Evolutionary conservation across 2,888 invertebrate genomes (phyloP).

Genomic region (Epinotia nisella): DNA sequence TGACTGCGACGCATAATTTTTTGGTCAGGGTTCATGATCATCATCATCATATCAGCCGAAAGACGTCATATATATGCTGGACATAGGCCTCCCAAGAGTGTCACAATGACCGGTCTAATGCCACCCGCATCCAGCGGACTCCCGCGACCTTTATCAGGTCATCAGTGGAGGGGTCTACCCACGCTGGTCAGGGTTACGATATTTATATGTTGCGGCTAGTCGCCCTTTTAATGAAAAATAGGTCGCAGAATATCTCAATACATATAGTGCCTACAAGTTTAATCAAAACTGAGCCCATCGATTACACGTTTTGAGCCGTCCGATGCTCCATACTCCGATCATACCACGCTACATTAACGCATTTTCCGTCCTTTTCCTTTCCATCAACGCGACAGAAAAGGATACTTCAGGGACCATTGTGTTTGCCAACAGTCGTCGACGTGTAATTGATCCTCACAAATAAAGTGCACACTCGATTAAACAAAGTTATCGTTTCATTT

Average conservation of each 20-base stretch:
- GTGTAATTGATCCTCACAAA: constrained; percentile 22
- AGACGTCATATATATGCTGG: too few species aligned
- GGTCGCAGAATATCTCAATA: not conserved
- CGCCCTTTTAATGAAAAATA: not conserved
- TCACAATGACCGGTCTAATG: too few species aligned
- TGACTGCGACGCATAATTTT: too few species aligned
- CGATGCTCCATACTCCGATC: not conserved
- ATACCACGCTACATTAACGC: not conserved
- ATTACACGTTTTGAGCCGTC: constrained; percentile 12
- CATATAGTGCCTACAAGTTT: not conserved
- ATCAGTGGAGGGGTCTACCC: too few species aligned
- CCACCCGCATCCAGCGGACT: too few species aligned
- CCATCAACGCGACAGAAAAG: not conserved
- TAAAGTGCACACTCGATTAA: constrained; percentile 2
- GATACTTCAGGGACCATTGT: not conserved
- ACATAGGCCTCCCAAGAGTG: too few species aligned
- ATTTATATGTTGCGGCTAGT: too few species aligned
- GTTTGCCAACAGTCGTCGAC: not conserved
- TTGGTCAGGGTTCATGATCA: too few species aligned
- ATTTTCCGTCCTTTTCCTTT: not conserved
- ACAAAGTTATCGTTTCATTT: constrained; percentile 33
- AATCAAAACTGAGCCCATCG: constrained; percentile 7
- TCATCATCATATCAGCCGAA: too few species aligned
- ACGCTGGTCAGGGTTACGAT: too few species aligned
- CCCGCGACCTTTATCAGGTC: too few species aligned